Conservation (phyloP, 2,797 vertebrate genomes). For the Galaxias olidus region DNA sequence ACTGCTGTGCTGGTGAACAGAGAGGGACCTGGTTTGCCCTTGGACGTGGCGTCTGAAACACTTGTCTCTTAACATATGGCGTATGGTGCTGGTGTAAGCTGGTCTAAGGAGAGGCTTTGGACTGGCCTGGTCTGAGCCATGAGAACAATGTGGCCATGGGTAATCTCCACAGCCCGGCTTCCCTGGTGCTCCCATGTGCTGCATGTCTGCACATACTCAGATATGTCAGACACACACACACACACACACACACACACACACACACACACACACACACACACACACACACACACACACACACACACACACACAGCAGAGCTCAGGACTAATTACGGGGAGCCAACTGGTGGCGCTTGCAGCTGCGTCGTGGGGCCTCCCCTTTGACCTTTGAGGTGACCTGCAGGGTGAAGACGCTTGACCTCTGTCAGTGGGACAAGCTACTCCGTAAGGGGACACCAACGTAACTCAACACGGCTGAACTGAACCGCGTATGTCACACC, state of each 20-base stretch:
- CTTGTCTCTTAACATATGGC: no score
- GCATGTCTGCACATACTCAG: conserved; percentile 18
- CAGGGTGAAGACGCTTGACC: conserved; percentile 51
- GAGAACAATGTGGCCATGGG: conserved; percentile 12
- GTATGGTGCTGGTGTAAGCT: no score
- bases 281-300: not conserved
- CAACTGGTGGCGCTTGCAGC: conserved; percentile 61
- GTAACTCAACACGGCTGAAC: conserved; percentile 18
- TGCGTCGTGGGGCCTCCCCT: conserved; percentile 58
- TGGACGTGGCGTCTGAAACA: no score
- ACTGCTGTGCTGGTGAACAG: no score
- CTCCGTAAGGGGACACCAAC: conserved; percentile 25
- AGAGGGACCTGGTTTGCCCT: no score
- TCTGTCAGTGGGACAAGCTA: conserved; percentile 22
- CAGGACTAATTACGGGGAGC: conserved; percentile 54
- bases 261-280: not conserved
- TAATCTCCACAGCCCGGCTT: conserved; percentile 43
- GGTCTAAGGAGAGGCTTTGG: no score
- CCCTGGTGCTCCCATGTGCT: conserved; percentile 47
- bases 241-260: conserved; percentile 3
- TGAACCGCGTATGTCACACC: conserved; percentile 21
- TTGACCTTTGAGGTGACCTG: conserved; percentile 47
- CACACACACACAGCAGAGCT: conserved; percentile 16
- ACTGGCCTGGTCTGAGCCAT: no score
- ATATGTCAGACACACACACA: conserved; percentile 30